Evolutionary conservation across 2,888 invertebrate species (phyloP), one percentile per base, ranked within the genome.

Genomic region (Thecocarcelia acutangulata): DNA sequence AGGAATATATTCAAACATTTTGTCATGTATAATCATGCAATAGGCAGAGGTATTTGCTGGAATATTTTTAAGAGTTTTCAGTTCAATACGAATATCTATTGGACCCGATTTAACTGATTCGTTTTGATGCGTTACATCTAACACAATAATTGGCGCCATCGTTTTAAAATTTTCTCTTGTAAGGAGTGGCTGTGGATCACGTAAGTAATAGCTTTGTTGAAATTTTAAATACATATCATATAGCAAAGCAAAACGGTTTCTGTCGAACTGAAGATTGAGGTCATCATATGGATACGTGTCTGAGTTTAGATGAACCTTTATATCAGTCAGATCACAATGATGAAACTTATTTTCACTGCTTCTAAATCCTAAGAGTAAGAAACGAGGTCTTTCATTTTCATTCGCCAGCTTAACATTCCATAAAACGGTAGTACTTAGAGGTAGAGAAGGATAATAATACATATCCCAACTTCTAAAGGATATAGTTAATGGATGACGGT

Each of bases 381-480:
- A 64, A 21, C 28, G 63, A n/a, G 48, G 63, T 48, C 61, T 70
- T 21, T 78, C 78, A 11, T 44, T 78, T 48, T 69, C 52, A 15
- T 15, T 37, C 3, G 75, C 58, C 42, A 83, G 73, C 17, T 74
- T 74, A 64, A 74, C 63, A 61, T 73, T 73, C 61, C 73, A 73
- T 37, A 46, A 46, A 44, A 46, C 44, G 1, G 50, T 50, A 8
- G 50, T 50, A 37, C 54, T 54, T 54, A 54, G 8, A n/a, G 68
- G 54, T 24, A 74, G 64, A 13, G 48, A 64, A 56, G 74, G 56
- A 46, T 74, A 64, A 5, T 74, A 48, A 46, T 66, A 64, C 28
- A 64, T 40, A 59, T 59, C 50, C 72, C 59, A 72, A 46, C 44
- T 46, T 46, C 5, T 46, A n/a, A 46, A 46, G 6, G 15, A 46